These are phyloP conservation scores for Chauna torquata DNA, from an alignment of 2,113 vertebrate genomes.

Conservation along the genomic window DNA sequence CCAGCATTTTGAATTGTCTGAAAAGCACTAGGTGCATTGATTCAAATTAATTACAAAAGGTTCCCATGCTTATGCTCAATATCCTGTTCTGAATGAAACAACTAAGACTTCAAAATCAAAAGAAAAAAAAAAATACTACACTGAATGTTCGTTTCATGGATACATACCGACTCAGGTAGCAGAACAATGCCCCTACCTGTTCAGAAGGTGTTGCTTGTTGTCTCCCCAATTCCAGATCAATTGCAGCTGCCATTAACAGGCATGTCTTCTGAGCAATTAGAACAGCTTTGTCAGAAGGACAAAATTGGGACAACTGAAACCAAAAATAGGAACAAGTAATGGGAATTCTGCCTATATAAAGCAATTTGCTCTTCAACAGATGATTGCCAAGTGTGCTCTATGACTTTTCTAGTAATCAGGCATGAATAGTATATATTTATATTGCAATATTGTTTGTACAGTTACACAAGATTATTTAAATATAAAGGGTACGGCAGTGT, in stretches of 20 bases:
- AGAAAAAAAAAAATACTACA: not conserved
- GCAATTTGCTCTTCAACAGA: not conserved
- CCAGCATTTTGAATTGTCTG: not conserved
- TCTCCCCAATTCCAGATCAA: slow-evolving; percentile 84
- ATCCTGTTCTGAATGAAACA: not conserved
- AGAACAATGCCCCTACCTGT: slow-evolving; percentile 75
- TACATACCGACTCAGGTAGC: not conserved
- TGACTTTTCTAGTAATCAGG: not conserved
- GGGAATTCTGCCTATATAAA: slow-evolving; percentile 22
- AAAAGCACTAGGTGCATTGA: not conserved
- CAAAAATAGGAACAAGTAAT: slow-evolving; percentile 37
- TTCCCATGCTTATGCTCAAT: not conserved
- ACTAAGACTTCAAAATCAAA: not conserved
- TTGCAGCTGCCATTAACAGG: slow-evolving; percentile 86
- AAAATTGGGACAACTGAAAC: slow-evolving; percentile 88
- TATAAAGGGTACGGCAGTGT: not conserved
- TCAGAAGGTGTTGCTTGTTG: slow-evolving; percentile 67
- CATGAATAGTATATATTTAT: not conserved
- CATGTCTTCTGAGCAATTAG: slow-evolving; percentile 89
- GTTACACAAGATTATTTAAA: not conserved
- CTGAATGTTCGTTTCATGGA: not conserved
- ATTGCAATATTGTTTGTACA: not conserved
- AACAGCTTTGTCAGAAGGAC: slow-evolving; percentile 82
- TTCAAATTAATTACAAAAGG: not conserved
- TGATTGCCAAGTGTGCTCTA: not conserved